Evolutionary conservation across 2,113 vertebrate species (phyloP).

Genomic region (Nothoprocta perdicaria): DNA sequence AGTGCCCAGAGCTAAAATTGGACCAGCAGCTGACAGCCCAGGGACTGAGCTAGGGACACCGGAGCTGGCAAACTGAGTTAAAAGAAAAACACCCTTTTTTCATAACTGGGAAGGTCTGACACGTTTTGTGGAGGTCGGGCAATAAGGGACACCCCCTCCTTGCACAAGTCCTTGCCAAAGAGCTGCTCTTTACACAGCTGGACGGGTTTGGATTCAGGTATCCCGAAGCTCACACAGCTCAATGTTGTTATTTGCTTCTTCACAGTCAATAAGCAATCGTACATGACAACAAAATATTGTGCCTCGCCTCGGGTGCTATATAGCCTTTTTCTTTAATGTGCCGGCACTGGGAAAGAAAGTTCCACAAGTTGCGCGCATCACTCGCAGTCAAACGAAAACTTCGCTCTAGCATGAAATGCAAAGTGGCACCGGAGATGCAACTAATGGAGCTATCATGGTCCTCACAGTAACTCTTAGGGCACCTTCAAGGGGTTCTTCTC

Average conservation of each 20-base stretch:
- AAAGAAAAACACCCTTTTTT: not conserved
- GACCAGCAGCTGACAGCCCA: conserved; percentile 58
- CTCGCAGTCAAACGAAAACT: conserved; percentile 32
- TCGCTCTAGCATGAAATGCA: conserved; percentile 54
- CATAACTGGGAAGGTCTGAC: not conserved
- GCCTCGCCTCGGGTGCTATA: conserved; percentile 12
- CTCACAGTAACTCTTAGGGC: conserved; percentile 53
- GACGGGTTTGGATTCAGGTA: not conserved
- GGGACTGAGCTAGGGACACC: conserved; percentile 47
- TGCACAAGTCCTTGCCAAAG: not conserved
- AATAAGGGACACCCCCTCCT: not conserved
- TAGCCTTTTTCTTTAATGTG: conserved; percentile 61
- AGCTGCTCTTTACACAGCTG: not conserved
- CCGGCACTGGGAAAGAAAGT: conserved; percentile 46
- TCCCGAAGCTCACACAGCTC: not conserved
- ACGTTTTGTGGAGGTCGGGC: conserved; percentile 3
- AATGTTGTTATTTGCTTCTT: conserved; percentile 51
- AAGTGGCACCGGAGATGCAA: conserved; percentile 42
- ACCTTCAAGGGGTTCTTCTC: conserved; percentile 24
- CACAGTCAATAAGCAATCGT: conserved; percentile 55
- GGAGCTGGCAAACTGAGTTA: conserved; percentile 45
- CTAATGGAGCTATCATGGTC: conserved; percentile 58
- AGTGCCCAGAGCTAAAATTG: conserved; percentile 59
- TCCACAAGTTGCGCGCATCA: conserved; percentile 58
- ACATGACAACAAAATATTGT: conserved; percentile 54